These are phyloP conservation scores for Penaeus indicus DNA, from an alignment of 1,140 invertebrate genomes.

Conservation along the genomic window DNA sequence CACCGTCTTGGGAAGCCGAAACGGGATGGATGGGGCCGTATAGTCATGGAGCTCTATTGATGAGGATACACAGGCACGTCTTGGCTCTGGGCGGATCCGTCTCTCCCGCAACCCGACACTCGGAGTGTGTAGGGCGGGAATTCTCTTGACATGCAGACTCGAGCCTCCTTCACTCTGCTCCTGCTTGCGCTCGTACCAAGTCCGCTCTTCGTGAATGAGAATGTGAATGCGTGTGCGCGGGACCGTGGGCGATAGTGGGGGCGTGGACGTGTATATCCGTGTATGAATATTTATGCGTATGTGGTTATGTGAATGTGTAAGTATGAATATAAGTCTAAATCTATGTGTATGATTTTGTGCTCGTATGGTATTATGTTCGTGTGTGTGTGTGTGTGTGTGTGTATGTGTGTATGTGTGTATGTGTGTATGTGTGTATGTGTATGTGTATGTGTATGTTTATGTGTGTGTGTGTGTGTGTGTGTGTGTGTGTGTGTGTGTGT, in stretches of 20 bases:
- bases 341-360: no score
- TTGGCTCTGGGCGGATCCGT: no score
- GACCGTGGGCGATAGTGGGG: not conserved
- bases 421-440: conserved; percentile 30
- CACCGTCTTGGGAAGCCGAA: no score
- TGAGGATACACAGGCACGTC: no score
- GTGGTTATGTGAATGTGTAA: not conserved
- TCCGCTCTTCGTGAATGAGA: not conserved
- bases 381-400: not conserved
- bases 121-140: not conserved
- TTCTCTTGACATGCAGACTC: not conserved
- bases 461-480: conserved; percentile 37
- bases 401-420: conserved; percentile 27
- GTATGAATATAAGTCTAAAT: no score
- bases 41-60: no score
- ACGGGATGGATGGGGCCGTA: no score
- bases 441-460: conserved; percentile 14
- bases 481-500: conserved; percentile 33
- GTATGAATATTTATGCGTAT: not conserved
- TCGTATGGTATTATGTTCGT: no score
- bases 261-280: not conserved
- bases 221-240: not conserved
- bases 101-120: no score
- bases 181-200: not conserved
- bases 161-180: not conserved